A percentile compares a stretch with the other conserved stretches of the same genome.
These are phyloP conservation scores for Papilio gigon DNA, from an alignment of 2,888 invertebrate genomes.

Conservation along the genomic window DNA sequence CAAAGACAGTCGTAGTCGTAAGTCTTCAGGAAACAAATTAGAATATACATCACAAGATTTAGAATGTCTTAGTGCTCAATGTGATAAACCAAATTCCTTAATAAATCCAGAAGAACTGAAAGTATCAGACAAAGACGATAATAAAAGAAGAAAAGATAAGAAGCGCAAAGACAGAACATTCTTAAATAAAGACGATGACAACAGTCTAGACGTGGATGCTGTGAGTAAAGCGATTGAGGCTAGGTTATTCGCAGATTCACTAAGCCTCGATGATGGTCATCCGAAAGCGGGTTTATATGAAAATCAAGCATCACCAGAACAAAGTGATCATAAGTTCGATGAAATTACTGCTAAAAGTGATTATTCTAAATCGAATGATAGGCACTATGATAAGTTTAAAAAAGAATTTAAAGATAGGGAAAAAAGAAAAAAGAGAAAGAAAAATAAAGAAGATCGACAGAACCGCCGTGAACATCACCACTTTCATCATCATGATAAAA, in stretches of 20 bases:
- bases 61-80: constrained; percentile 50
- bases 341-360: constrained; percentile 49
- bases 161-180: constrained; percentile 85
- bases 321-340: constrained; percentile 82
- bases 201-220: constrained; percentile 90
- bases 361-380: constrained; percentile 44
- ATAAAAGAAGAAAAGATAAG: constrained; percentile 83
- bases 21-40: constrained; percentile 54
- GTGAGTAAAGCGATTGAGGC: constrained; percentile 92
- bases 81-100: constrained; percentile 48
- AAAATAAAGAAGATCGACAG: constrained; percentile 89
- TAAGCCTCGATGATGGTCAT: constrained; percentile 49
- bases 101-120: constrained; percentile 58
- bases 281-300: constrained; percentile 61
- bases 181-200: constrained; percentile 85
- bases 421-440: constrained; percentile 93
- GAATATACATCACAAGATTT: constrained; percentile 58
- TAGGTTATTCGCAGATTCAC: constrained; percentile 86
- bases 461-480: constrained; percentile 86
- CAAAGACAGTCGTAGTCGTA: constrained; percentile 56
- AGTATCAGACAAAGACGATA: constrained; percentile 78
- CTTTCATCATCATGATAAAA: constrained; percentile 83
- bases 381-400: constrained; percentile 67
- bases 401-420: constrained; percentile 88
- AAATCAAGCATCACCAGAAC: constrained; percentile 53